Conservation (phyloP, 2,113 vertebrate species). For the Raja brachyura region DNA sequence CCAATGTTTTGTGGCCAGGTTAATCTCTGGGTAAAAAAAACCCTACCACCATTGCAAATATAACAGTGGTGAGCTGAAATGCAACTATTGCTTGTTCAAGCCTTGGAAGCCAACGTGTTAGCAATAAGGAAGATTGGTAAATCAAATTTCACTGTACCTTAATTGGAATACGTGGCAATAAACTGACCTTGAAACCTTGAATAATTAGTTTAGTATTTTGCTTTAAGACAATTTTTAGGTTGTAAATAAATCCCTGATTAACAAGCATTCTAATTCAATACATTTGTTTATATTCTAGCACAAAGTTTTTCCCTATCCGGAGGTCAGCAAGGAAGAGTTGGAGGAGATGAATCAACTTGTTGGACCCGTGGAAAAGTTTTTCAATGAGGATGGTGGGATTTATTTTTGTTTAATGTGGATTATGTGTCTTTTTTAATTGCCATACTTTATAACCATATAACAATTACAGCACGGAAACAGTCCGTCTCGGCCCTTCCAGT, state of each 20-base stretch:
- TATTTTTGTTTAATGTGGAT: neutral
- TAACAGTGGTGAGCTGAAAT: neutral
- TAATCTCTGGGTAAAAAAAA: neutral
- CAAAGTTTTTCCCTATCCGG: conserved; percentile 88
- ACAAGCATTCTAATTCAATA: neutral
- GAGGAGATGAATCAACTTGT: conserved; percentile 82
- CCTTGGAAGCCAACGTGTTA: neutral
- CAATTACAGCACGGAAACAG: too few species aligned
- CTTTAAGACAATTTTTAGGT: neutral
- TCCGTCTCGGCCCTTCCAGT: too few species aligned
- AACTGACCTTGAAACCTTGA: too few species aligned
- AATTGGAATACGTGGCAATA: too few species aligned
- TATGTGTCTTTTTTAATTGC: neutral
- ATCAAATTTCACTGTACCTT: too few species aligned
- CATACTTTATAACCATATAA: too few species aligned
- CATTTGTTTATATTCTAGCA: conserved; percentile 55
- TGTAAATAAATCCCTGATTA: neutral
- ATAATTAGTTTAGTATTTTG: neutral
- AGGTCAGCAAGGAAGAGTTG: conserved; percentile 81
- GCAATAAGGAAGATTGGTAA: neutral
- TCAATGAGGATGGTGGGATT: conserved; percentile 70
- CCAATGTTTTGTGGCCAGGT: too few species aligned
- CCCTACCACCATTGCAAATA: neutral
- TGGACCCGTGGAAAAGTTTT: conserved; percentile 84
- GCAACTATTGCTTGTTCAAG: neutral